Percentiles rank a stretch among this genome's conserved stretches.
These are phyloP conservation scores for Porphyrio hochstetteri DNA, from an alignment of 2,113 vertebrate genomes.

Conservation along the genomic window DNA sequence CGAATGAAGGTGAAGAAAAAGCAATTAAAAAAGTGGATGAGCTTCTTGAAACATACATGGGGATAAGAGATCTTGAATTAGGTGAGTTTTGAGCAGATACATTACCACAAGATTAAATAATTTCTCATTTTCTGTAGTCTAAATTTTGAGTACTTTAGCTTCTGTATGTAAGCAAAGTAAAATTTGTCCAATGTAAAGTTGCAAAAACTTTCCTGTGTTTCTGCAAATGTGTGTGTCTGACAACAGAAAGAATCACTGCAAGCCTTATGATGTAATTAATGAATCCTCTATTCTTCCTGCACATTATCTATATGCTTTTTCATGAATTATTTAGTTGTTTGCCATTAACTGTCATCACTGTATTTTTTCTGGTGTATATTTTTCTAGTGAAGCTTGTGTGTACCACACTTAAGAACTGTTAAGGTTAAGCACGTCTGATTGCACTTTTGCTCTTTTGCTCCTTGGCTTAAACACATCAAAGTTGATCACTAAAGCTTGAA, in stretches of 20 bases:
- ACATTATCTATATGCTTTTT: background rate
- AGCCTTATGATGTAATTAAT: background rate
- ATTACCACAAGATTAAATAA: background rate
- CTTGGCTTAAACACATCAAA: background rate
- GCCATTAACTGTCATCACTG: background rate
- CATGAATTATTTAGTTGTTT: background rate
- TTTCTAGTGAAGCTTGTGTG: background rate
- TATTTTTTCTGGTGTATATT: background rate
- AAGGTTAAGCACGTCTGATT: background rate
- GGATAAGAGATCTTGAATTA: constrained; percentile 92
- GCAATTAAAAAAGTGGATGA: constrained; percentile 92
- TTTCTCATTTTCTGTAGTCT: background rate
- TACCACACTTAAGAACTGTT: background rate
- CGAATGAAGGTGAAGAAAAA: constrained; percentile 89
- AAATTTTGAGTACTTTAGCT: background rate
- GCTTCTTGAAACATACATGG: constrained; percentile 96
- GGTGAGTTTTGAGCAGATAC: constrained; percentile 77
- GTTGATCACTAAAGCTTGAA: background rate
- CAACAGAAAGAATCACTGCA: background rate
- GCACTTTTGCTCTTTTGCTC: background rate
- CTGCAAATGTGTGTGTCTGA: background rate
- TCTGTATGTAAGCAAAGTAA: background rate
- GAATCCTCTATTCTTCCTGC: background rate
- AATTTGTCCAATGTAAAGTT: background rate
- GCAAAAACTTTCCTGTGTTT: background rate